phyloP scores from a whole-genome alignment of 1,140 invertebrate genomes.

The Trinorchestia longiramus region DNA sequence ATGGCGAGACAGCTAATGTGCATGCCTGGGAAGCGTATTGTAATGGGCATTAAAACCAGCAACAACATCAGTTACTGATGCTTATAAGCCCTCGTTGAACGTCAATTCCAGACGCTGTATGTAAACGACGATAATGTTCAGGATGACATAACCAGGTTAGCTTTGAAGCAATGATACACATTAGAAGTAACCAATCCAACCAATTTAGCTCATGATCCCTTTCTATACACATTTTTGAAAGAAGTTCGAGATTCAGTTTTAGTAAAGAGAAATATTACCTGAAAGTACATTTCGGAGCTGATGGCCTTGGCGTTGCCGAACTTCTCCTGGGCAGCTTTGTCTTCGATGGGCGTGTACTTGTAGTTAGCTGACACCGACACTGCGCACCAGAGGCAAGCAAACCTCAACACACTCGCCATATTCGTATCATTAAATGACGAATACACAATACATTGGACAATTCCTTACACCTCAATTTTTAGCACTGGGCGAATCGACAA shows the following conservation, averaged over 20 bases:
- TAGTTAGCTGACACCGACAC: slow-evolving; percentile 65
- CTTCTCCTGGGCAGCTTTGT: slow-evolving; percentile 88
- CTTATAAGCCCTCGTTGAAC: no score
- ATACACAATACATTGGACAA: neutral
- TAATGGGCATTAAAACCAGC: no score
- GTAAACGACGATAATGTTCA: no score
- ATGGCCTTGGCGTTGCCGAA: slow-evolving; percentile 97
- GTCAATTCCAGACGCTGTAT: no score
- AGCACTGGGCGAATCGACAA: neutral
- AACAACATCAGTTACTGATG: no score
- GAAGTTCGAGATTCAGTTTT: neutral
- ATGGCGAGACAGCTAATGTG: no score
- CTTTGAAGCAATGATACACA: neutral
- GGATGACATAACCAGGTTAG: neutral
- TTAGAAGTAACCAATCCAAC: no score
- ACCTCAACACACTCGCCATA: neutral
- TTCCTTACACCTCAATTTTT: neutral
- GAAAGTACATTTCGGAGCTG: slow-evolving; percentile 96
- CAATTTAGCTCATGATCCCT: neutral
- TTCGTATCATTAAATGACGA: neutral
- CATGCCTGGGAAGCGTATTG: no score
- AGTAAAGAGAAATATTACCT: slow-evolving; percentile 71
- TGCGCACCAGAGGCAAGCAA: neutral
- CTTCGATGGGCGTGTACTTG: slow-evolving; percentile 64
- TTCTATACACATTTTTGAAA: neutral